Base-by-base conservation (phyloP, 2,797 vertebrate genomes). In the Hoplostethus mediterraneus region DNA sequence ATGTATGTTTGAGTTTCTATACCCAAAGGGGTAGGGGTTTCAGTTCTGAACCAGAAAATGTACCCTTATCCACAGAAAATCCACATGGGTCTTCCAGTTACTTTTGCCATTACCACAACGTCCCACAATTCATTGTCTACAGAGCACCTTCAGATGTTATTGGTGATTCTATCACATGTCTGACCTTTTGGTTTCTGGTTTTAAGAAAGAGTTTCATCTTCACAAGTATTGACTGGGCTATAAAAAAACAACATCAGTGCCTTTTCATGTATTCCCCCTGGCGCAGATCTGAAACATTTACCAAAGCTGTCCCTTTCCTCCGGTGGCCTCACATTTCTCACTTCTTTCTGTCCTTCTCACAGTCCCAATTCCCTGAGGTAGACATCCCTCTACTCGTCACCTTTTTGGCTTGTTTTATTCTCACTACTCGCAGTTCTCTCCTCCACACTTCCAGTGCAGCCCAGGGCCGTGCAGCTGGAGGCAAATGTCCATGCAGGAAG, bases 251-350 rank as follows among this genome's bases (percentile, higher is more conserved):
- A 28, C 6, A 4, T 77, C 71, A 62, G 71, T 75, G 78, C 63
- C 73, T 87, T 83, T 61, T 62, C 47, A 7, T 81, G 77, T 73
- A 48, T 69, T 64, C 56, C 77, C 65, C 2, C 38, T 28, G 76
- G 58, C 67, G 12, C 72, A 42, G 63, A 56, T 54, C 58, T 81
- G 54, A 87, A 82, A 88, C 85, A 77, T 81, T 88, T 77, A 83
- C 70, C 64, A 77, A 77, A 70, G 76, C 71, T 85, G 79, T 81
- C 73, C 53, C 48, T 79, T 60, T 74, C 71, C 73, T 82, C 71
- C n/a, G n/a, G n/a, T n/a, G n/a, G n/a, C n/a, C 36, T 81, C 56
- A 72, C 58, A 68, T 75, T 82, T 74, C 80, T 76, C 72, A 67
- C 65, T 69, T 47, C 38, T 40, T 38, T 72, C 71, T 66, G 60